A percentile compares a stretch with the other conserved stretches of the same genome.
Evolutionary conservation across 2,888 invertebrate genomes (phyloP).

Genomic region (Leptopilina drosophilae): DNA sequence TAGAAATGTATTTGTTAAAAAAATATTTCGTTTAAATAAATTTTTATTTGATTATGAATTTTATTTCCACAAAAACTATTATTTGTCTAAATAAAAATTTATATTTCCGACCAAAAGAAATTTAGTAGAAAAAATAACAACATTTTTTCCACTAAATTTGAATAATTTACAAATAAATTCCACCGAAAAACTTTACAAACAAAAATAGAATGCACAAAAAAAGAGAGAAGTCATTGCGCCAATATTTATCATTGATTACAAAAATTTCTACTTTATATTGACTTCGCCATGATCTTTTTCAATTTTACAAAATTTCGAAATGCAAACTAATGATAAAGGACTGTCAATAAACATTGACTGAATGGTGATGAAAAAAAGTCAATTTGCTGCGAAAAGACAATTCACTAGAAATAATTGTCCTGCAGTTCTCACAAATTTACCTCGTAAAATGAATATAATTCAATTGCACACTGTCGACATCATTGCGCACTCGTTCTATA

Average conservation of each 20-base stretch:
- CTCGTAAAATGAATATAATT: conserved; percentile 27
- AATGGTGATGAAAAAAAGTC: not conserved
- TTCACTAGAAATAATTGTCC: conserved; percentile 11
- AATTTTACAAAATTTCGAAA: not conserved
- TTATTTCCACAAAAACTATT: no score
- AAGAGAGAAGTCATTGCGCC: not conserved
- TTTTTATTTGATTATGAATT: no score
- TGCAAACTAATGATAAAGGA: not conserved
- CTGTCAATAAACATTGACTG: conserved; percentile 14
- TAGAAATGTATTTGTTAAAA: no score
- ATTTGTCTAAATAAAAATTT: no score
- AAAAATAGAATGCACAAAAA: not conserved
- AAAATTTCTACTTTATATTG: not conserved
- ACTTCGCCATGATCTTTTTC: not conserved
- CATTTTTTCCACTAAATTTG: no score
- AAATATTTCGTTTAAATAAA: no score
- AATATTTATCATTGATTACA: not conserved
- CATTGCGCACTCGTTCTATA: conserved; percentile 6
- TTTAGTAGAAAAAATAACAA: no score
- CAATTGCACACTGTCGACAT: conserved; percentile 18
- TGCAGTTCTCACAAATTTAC: conserved; percentile 8
- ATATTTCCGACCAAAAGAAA: no score
- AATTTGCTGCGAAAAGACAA: conserved; percentile 4
- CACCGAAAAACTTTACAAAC: not conserved
- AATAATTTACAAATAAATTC: no score